Percentiles rank a stretch among this genome's conserved stretches.
These are phyloP conservation scores for Orcinus orca DNA, from an alignment of 2,113 vertebrate species.

Conservation along the genomic window DNA sequence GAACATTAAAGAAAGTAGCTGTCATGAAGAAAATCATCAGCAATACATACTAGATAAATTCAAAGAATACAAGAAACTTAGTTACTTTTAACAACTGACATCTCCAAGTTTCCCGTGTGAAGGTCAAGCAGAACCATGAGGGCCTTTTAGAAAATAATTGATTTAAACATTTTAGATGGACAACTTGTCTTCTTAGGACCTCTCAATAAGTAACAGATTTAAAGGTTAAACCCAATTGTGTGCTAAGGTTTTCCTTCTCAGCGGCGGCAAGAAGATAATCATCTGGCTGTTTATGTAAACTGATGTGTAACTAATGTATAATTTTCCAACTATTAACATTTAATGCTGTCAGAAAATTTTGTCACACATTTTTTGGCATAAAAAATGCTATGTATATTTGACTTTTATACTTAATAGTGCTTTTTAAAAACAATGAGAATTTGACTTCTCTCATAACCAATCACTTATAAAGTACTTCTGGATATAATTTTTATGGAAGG, in stretches of 20 bases:
- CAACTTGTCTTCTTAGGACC: background rate
- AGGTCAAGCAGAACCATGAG: slow-evolving; percentile 10
- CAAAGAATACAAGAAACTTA: background rate
- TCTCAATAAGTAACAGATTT: background rate
- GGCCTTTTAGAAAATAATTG: background rate
- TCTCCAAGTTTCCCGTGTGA: background rate
- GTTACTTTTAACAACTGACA: background rate
- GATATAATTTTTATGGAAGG: background rate
- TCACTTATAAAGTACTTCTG: background rate
- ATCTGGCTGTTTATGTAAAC: background rate
- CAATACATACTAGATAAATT: background rate
- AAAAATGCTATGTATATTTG: background rate
- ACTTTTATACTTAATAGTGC: background rate
- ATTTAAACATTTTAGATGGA: slow-evolving; percentile 53
- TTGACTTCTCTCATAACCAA: background rate
- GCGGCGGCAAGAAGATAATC: background rate
- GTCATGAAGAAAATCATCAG: background rate
- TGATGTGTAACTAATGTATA: background rate
- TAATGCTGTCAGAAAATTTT: background rate
- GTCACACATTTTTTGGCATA: background rate
- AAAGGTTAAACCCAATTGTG: slow-evolving; percentile 32
- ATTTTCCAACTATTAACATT: background rate
- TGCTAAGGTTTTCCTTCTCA: background rate
- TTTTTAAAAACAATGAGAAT: background rate
- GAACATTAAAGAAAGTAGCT: background rate